phyloP scores from a whole-genome alignment of 92 coral and sea anemone species.

The Diadumene lineata region DNA sequence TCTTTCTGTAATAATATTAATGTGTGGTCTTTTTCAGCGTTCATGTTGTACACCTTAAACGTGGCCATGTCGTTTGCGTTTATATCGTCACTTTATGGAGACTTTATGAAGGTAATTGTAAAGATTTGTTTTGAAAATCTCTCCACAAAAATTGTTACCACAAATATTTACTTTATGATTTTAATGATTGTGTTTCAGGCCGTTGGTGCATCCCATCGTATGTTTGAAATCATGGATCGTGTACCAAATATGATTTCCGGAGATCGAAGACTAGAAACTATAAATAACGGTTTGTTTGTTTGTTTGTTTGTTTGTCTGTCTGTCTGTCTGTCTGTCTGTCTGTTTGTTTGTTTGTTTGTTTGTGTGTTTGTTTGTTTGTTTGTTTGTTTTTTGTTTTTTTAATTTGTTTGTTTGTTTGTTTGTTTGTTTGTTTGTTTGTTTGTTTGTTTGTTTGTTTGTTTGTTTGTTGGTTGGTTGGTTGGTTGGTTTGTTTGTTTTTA shows the following conservation, averaged over 20 bases:
- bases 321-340: no score
- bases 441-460: background rate
- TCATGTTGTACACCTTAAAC: constrained; percentile 90
- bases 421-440: background rate
- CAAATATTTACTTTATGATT: no score
- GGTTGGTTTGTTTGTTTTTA: background rate
- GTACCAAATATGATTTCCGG: constrained; percentile 71
- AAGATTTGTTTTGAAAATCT: no score
- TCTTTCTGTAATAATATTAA: background rate
- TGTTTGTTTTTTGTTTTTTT: no score
- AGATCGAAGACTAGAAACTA: constrained; percentile 55
- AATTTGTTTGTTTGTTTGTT: no score
- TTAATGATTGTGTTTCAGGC: constrained; percentile 67
- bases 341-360: no score
- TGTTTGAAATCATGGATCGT: constrained; percentile 93
- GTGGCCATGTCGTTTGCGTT: constrained; percentile 98
- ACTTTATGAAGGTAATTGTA: constrained; percentile 86
- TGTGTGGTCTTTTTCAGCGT: constrained; percentile 53
- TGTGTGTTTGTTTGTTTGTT: no score
- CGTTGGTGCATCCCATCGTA: constrained; percentile 93
- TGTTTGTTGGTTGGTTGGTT: background rate
- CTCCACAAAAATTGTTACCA: no score
- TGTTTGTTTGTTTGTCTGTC: background rate
- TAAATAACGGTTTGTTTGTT: constrained; percentile 47
- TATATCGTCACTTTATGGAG: constrained; percentile 87